These are phyloP conservation scores for Sarcoramphus papa DNA, from an alignment of 2,797 vertebrate genomes.

Conservation along the genomic window DNA sequence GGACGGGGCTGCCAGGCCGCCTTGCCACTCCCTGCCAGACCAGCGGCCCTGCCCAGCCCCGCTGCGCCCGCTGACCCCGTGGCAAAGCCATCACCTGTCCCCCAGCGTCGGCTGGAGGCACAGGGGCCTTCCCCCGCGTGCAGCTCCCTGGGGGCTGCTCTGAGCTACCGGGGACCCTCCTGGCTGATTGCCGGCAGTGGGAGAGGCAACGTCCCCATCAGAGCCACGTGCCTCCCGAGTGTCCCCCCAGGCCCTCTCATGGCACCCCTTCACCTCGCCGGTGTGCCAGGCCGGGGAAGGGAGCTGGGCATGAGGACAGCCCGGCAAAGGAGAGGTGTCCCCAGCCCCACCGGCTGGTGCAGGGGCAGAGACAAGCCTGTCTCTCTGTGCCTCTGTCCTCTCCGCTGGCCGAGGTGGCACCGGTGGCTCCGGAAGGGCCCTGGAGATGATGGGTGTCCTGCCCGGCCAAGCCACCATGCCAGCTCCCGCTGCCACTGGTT, in stretches of 20 bases:
- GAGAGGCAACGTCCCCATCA: rapidly evolving
- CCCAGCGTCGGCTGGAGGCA: rapidly evolving
- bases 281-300: neutral
- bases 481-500: neutral
- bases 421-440: neutral
- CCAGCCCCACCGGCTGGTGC: rapidly evolving
- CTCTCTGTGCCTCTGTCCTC: neutral
- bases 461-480: neutral
- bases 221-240: rapidly evolving
- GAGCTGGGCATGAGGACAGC: neutral
- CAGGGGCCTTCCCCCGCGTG: rapidly evolving
- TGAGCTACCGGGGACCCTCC: neutral
- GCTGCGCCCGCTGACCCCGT: rapidly evolving
- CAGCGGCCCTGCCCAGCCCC: neutral
- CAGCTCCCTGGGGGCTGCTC: rapidly evolving
- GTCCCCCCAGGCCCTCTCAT: neutral
- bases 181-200: neutral
- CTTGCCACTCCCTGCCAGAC: neutral
- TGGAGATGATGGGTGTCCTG: neutral
- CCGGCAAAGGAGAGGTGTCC: rapidly evolving
- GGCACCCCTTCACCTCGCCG: neutral
- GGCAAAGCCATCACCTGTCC: neutral
- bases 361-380: neutral
- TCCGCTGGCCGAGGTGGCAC: neutral
- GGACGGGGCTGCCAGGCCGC: neutral